These are phyloP conservation scores for Atherinomorus stipes DNA, from an alignment of 2,113 vertebrate genomes.

Conservation along the genomic window DNA sequence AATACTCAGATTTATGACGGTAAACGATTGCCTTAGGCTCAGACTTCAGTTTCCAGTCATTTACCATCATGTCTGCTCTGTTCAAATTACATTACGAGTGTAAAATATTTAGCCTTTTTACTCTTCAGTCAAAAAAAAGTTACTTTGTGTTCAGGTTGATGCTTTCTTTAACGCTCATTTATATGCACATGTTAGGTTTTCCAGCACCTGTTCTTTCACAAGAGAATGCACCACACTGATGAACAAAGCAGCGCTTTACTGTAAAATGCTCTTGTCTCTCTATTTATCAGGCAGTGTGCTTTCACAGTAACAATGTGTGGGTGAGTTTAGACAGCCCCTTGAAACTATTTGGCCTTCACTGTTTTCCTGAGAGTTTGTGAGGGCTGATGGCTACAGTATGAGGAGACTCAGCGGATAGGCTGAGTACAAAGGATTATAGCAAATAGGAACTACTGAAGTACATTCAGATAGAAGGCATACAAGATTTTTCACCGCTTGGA, in stretches of 20 bases:
- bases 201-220: background rate
- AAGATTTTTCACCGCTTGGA: background rate
- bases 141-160: background rate
- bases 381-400: background rate
- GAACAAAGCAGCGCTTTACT: constrained; percentile 1
- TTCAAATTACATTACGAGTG: constrained; percentile 23
- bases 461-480: background rate
- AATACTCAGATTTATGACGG: constrained; percentile 48
- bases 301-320: constrained; percentile 20
- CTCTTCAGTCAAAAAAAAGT: constrained; percentile 2
- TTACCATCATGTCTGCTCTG: constrained; percentile 23
- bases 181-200: background rate
- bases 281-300: constrained; percentile 13
- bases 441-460: constrained; percentile 5
- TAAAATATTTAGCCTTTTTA: constrained; percentile 8
- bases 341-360: constrained; percentile 46
- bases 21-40: constrained; percentile 41
- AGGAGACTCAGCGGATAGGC: background rate
- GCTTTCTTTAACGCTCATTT: background rate
- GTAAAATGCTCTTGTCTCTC: background rate
- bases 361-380: constrained; percentile 8
- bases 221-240: background rate
- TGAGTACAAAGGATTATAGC: background rate
- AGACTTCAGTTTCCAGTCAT: constrained; percentile 39
- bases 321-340: constrained; percentile 35